A percentile compares a stretch with the other conserved stretches of the same genome.
phyloP scores from a whole-genome alignment of 2,797 vertebrate species.

The Mormyrops boulengeri region DNA sequence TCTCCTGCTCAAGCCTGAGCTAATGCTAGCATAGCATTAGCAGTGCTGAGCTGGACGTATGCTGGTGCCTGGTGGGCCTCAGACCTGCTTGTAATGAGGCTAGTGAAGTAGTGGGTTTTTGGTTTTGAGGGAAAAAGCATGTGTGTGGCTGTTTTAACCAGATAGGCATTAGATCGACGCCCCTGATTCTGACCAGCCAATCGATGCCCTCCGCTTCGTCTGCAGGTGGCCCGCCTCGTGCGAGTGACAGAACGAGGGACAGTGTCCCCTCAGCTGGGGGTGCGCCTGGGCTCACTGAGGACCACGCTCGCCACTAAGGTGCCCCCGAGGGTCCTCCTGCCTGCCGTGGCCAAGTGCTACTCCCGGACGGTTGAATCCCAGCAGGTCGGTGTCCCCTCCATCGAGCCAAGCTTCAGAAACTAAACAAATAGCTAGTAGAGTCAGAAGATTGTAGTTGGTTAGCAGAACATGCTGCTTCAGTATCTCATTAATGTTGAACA shows the following conservation, averaged over 20 bases:
- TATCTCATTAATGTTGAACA: background rate
- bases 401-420: background rate
- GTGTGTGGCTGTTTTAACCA: background rate
- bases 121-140: background rate
- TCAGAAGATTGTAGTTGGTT: background rate
- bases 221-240: conserved; percentile 73
- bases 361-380: conserved; percentile 52
- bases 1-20: background rate
- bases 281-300: conserved; percentile 66
- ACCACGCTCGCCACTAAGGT: conserved; percentile 73
- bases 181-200: background rate
- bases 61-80: background rate
- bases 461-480: background rate
- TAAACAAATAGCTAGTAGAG: background rate
- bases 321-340: conserved; percentile 78
- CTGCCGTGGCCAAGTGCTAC: conserved; percentile 71
- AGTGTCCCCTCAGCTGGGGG: conserved; percentile 63
- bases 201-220: background rate
- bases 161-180: background rate
- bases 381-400: conserved; percentile 58
- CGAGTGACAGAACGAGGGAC: conserved; percentile 55
- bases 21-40: background rate
- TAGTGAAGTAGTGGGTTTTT: background rate
- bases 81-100: background rate
- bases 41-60: background rate